Evolutionary conservation across 2,797 vertebrate species (phyloP), one percentile per base, ranked within the genome.

Genomic region (Liparis tanakae): DNA sequence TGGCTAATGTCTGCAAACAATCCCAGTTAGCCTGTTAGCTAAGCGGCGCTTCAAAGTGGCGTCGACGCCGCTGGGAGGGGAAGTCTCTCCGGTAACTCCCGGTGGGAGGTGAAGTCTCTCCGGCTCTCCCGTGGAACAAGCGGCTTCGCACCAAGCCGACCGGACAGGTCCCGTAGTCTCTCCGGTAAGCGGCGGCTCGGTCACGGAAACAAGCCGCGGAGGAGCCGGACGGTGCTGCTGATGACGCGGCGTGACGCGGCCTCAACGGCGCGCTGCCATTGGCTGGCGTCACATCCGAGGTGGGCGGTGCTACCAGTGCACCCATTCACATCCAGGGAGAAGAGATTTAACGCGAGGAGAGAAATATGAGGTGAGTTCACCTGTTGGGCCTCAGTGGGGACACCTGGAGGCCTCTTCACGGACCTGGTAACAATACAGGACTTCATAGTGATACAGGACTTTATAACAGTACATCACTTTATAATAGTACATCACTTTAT

Each of bases 191-290:
- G 68, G 69, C 25, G 74, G 79, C 86, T 91, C 90, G 8, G 55
- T 53, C 46, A 62, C 58, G 67, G 68, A 54, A 70, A 62, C 80
- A 15, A 46, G 44, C 44, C 44, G 39, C 41, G 67, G 33, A n/a
- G 58, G 59, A 57, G 71, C 88, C 53, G 71, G 79, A 67, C 93
- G 93, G 94, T 10, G 37, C 37, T 30, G 91, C 92, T 86, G 94
- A 94, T 93, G 94, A 94, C 90, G 95, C 96, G 94, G 96, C 94
- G 94, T n/a, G n/a, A n/a, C n/a, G 25, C 93, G 85, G 91, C 37
- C 84, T 90, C 85, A 90, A 88, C 90, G 89, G 93, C 89, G 87
- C 84, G 56, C 80, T 88, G 63, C 85, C 85, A 96, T 97, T 96
- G 95, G 96, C 25, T 44, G 7, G 60, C 91, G 93, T 94, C 94